Base-by-base conservation (phyloP, 2,797 vertebrate species). In the Orestias chungarensis region DNA sequence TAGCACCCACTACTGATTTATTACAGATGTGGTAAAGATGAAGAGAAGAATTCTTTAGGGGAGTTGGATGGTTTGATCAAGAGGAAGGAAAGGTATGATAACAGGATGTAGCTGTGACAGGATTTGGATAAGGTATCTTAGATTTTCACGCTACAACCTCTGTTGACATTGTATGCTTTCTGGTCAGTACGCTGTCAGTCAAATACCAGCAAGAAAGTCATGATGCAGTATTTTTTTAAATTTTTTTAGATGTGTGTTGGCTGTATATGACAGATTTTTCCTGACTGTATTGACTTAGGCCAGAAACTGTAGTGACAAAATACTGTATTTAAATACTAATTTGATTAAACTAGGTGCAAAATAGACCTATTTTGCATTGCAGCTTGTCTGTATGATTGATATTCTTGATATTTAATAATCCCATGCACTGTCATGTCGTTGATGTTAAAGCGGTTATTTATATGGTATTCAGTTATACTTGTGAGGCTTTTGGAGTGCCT, bases 1-100 rank as follows among this genome's bases (percentile, higher is more conserved):
- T 83, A 78, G 85, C 75, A 10, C 84, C 82, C 82, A 87, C 84
- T 83, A 80, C 87, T 85, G 88, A 93, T 92, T 91, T 88, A 90
- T 88, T 79, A 78, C 81, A 89, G 85, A 88, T 81, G 86, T 82
- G 90, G 71, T 85, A 75, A 83, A 82, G 81, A 90, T 85, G 81
- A 85, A 88, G 86, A 81, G 83, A 83, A 80, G 86, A 79, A 82
- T 83, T 84, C 81, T 86, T 89, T 79, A 87, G 86, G 73, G 59
- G 76, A 31, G 40, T 18, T 52, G 77, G 66, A 71, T 70, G 52
- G 55, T 20, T 68, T 76, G 80, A 83, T 80, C 76, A 74, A 74
- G 64, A 40, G 73, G 74, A 71, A 82, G 79, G 50, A 59, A 72
- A 82, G 47, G 50, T 17, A n/a, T 40, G 62, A 25, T 72, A 62